Evolutionary conservation across 2,888 invertebrate species (phyloP), one percentile per base, ranked within the genome.

Genomic region (Anoplius nigerrimus): DNA sequence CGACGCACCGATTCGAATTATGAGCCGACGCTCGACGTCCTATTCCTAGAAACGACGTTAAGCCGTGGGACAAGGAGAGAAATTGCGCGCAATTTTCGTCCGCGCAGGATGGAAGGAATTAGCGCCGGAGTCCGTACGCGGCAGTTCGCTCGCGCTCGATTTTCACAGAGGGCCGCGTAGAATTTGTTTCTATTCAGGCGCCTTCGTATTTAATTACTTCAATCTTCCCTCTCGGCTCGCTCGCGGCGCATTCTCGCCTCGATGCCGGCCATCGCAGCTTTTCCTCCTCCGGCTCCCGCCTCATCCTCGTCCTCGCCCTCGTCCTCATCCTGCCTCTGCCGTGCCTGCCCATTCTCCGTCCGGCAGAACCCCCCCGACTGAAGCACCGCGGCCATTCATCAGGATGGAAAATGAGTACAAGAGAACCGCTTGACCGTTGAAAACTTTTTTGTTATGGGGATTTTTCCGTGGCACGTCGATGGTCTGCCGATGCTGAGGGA

Each of bases 261-360:
- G 48, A 18, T 48, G n/a, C 48, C 48, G 42, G 16, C 48, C n/a
- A 48, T 18, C 48, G 48, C 18, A 16, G 4, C 48, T 13, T n/a
- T n/a, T 8, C 16, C 16, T 48, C 48, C 48, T 18, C 16, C 48
- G 2, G 13, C 48, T 48, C 48, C 13, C 13, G n/a, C 1, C 16
- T 16, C 48, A 2, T 42, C 42, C 13, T 42, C 42, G 6, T 42
- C 42, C 6, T 13, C 42, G 42, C n/a, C n/a, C n/a, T n/a, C n/a
- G n/a, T n/a, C n/a, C n/a, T n/a, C 42, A 42, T 42, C 42, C 42
- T 42, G 8, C 42, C 8, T 6, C 42, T 8, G 13, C 42, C 8
- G 2, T 48, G 57, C 57, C 59, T 43, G 15, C 52, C n/a, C 11
- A 64, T 59, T 64, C 59, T 64, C 59, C 42, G 57, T 64, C 64